These are phyloP conservation scores for Vulpes ferrilata DNA, from an alignment of 2,113 vertebrate genomes.

Conservation along the genomic window DNA sequence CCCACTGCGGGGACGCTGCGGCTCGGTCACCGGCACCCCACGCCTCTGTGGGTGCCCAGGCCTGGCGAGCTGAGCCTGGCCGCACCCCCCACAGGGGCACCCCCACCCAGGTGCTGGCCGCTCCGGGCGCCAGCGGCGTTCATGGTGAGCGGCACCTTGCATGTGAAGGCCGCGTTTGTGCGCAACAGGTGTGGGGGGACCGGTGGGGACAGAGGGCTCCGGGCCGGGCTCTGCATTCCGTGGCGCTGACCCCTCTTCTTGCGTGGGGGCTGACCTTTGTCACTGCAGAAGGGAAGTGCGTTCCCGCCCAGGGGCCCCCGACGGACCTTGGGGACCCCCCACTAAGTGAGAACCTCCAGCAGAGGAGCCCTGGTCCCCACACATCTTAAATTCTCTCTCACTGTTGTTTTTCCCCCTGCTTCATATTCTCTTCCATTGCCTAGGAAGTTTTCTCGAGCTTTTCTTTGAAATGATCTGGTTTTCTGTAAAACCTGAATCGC, in stretches of 20 bases:
- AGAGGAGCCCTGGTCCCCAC: neutral
- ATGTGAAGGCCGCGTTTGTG: too few relatives aligned
- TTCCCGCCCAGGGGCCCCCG: neutral
- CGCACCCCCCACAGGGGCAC: too few relatives aligned
- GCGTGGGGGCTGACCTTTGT: neutral
- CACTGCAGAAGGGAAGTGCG: neutral
- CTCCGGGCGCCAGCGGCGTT: neutral
- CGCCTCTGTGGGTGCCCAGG: too few relatives aligned
- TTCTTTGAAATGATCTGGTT: neutral
- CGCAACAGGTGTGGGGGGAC: too few relatives aligned
- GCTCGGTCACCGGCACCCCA: too few relatives aligned
- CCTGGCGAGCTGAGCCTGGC: too few relatives aligned
- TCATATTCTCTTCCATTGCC: neutral
- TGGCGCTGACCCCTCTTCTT: too few relatives aligned
- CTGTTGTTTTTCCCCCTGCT: neutral
- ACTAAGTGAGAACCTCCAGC: neutral
- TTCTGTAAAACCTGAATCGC: neutral
- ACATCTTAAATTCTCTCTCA: neutral
- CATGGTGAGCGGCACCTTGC: fast-evolving
- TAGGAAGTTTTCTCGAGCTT: neutral
- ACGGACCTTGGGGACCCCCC: neutral
- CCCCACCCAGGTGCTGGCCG: too few relatives aligned
- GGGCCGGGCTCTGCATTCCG: neutral
- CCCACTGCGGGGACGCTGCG: too few relatives aligned
- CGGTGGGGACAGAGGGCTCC: neutral